Evolutionary conservation across 2,888 invertebrate genomes (phyloP).

Genomic region (Eupithecia exiguata): DNA sequence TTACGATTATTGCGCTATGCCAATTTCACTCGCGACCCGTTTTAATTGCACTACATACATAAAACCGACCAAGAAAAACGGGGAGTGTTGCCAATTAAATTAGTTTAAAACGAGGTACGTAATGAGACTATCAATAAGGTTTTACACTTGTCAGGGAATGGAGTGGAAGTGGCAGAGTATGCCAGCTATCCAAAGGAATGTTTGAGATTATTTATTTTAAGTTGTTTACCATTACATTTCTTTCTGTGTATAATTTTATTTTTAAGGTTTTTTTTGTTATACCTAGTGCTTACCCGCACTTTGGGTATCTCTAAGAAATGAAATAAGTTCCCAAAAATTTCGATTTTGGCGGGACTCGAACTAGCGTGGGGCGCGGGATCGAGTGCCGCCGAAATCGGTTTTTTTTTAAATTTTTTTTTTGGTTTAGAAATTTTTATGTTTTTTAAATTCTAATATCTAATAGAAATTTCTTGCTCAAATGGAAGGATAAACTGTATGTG

Average conservation of each 20-base stretch:
- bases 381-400: too few relatives aligned
- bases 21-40: slow-evolving; percentile 67
- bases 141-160: slow-evolving; percentile 42
- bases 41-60: slow-evolving; percentile 64
- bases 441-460: too few relatives aligned
- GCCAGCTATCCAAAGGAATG: background rate
- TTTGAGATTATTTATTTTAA: background rate
- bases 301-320: too few relatives aligned
- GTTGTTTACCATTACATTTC: background rate
- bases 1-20: slow-evolving; percentile 56
- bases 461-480: background rate
- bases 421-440: too few relatives aligned
- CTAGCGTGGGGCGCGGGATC: too few relatives aligned
- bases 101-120: slow-evolving; percentile 56
- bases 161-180: background rate
- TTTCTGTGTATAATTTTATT: background rate
- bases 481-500: background rate
- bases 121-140: slow-evolving; percentile 70
- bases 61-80: slow-evolving; percentile 46
- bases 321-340: too few relatives aligned
- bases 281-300: too few relatives aligned
- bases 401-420: too few relatives aligned
- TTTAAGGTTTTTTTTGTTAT: too few relatives aligned
- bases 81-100: slow-evolving; percentile 71
- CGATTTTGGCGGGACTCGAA: too few relatives aligned